A percentile compares a stretch with the other conserved stretches of the same genome.
These are phyloP conservation scores for Habrosyne pyritoides DNA, from an alignment of 2,888 invertebrate genomes.

Conservation along the genomic window DNA sequence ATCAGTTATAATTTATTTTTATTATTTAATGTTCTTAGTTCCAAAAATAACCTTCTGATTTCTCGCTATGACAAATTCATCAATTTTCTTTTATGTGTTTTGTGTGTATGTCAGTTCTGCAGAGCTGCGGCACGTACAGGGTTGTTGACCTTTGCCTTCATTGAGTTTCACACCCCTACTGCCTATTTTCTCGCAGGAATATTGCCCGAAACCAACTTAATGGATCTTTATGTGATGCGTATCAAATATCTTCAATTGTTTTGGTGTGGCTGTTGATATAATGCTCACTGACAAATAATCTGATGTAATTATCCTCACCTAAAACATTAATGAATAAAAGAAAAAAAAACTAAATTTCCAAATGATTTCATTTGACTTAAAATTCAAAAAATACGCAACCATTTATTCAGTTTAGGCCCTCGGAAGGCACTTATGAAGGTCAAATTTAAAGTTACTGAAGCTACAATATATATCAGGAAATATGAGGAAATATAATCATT, in stretches of 20 bases:
- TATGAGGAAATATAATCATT: no score
- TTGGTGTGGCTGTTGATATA: conserved; percentile 6
- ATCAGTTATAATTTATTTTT: no score
- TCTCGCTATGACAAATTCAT: no score
- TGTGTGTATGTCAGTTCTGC: neutral
- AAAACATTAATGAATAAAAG: neutral
- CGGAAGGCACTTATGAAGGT: no score
- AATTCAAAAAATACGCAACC: no score
- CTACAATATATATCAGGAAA: no score
- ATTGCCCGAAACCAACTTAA: conserved; percentile 19
- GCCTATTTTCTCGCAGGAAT: conserved; percentile 10
- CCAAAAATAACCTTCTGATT: neutral
- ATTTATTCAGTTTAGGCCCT: no score
- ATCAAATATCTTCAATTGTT: conserved; percentile 9
- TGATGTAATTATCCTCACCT: neutral
- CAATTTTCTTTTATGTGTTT: neutral
- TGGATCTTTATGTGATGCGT: conserved; percentile 16
- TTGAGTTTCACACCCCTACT: conserved; percentile 9
- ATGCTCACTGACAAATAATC: neutral
- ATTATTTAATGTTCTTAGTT: neutral
- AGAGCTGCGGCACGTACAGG: neutral
- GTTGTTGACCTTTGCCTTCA: conserved; percentile 6
- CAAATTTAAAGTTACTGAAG: no score
- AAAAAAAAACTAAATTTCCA: no score
- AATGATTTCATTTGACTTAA: no score